A percentile compares a stretch with the other conserved stretches of the same genome.
phyloP scores from a whole-genome alignment of 1,140 invertebrate genomes.

The Ceratosolen solmsi region DNA sequence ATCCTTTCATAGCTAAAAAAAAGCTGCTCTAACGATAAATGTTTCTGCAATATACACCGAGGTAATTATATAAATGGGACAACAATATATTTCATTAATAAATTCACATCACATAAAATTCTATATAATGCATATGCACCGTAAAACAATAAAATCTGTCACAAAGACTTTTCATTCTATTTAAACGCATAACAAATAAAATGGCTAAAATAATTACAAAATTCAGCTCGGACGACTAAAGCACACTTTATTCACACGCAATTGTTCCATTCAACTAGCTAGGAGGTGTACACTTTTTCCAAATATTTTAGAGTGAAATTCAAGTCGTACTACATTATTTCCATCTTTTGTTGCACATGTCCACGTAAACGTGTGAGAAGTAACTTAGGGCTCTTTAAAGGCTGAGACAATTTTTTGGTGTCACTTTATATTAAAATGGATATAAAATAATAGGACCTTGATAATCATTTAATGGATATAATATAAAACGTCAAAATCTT shows the following conservation, averaged over 20 bases:
- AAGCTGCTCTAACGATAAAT: slow-evolving; percentile 5
- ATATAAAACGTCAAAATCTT: not conserved
- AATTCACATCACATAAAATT: slow-evolving; percentile 25
- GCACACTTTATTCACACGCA: slow-evolving; percentile 14
- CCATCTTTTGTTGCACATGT: not conserved
- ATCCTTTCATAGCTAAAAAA: slow-evolving; percentile 8
- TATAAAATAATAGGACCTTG: not conserved
- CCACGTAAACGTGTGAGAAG: too few relatives aligned
- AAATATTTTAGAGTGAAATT: slow-evolving; percentile 23
- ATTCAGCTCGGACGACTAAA: slow-evolving; percentile 5
- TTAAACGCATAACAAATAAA: slow-evolving; percentile 16
- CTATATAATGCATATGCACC: not conserved
- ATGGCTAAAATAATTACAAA: slow-evolving; percentile 33
- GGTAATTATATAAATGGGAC: slow-evolving; percentile 25
- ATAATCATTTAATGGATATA: not conserved
- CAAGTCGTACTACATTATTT: not conserved
- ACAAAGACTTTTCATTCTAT: not conserved
- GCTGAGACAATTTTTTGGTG: not conserved
- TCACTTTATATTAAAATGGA: not conserved
- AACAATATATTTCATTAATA: slow-evolving; percentile 15
- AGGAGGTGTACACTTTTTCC: not conserved
- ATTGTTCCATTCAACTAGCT: not conserved
- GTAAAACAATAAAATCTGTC: not conserved
- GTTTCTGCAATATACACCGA: slow-evolving; percentile 23
- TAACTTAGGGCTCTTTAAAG: not conserved